phyloP scores from a whole-genome alignment of 30 jellyfish, hydroid and myxozoan species.

The Aurelia coerulea region DNA sequence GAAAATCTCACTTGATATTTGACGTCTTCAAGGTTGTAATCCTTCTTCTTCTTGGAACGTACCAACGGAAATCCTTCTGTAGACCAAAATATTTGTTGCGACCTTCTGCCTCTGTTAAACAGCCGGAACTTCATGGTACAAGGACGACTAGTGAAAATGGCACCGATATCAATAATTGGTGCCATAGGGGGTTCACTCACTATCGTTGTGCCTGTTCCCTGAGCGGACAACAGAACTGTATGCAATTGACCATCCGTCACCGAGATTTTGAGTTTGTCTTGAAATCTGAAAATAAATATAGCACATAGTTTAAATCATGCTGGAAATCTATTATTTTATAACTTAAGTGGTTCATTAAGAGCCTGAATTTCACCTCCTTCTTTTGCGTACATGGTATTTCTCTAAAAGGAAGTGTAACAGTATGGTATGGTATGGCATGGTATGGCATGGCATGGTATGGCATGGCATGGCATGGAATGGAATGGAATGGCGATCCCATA shows the following conservation, averaged over 20 bases:
- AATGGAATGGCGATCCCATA: no score
- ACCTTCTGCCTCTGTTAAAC: conserved; percentile 86
- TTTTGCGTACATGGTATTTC: no score
- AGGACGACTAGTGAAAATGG: conserved; percentile 78
- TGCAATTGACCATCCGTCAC: conserved; percentile 77
- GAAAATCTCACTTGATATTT: conserved; percentile 74
- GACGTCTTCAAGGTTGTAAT: conserved; percentile 75
- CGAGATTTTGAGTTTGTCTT: conserved; percentile 76
- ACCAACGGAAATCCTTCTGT: conserved; percentile 93
- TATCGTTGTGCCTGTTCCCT: conserved; percentile 93
- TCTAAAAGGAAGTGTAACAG: no score
- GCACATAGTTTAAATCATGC: no score
- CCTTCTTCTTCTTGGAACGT: conserved; percentile 68
- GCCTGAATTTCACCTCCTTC: no score
- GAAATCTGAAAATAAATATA: conserved; percentile 62
- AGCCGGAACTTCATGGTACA: conserved; percentile 69
- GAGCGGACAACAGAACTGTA: conserved; percentile 76
- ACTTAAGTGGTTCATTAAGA: no score
- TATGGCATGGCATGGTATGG: no score
- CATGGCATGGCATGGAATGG: no score
- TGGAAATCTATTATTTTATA: no score
- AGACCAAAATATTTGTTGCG: conserved; percentile 95
- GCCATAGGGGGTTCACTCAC: conserved; percentile 92
- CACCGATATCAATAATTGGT: conserved; percentile 84
- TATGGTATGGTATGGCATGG: no score